phyloP scores from a whole-genome alignment of 2,113 vertebrate species.

The Gorsachius goisagi region DNA sequence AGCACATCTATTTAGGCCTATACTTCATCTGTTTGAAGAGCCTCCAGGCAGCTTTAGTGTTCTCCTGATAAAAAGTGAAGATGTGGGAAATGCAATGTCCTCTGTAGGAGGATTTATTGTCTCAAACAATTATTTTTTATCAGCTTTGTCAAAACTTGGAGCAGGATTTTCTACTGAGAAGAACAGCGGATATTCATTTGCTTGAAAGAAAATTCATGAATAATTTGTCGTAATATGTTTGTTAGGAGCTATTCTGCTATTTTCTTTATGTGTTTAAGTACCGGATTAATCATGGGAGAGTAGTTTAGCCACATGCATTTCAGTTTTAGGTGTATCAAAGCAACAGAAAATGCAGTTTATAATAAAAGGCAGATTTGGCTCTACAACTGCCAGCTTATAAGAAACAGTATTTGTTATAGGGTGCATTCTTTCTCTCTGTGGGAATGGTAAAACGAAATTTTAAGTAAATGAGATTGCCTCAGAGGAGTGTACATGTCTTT shows the following conservation, averaged over 20 bases:
- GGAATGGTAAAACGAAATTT: not conserved
- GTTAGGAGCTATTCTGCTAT: not conserved
- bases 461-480: conserved; percentile 8
- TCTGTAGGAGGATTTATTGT: conserved; percentile 40
- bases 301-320: not conserved
- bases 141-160: conserved; percentile 43
- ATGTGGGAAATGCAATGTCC: conserved; percentile 33
- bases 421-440: not conserved
- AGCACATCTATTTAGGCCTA: conserved; percentile 37
- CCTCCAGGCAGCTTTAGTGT: conserved; percentile 54
- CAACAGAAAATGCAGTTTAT: not conserved
- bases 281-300: not conserved
- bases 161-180: conserved; percentile 8
- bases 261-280: not conserved
- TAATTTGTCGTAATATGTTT: not conserved
- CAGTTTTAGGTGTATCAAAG: not conserved
- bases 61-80: conserved; percentile 59
- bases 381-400: not conserved
- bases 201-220: conserved; percentile 25
- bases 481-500: not conserved
- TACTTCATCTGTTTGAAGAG: conserved; percentile 52
- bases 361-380: not conserved
- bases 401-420: not conserved
- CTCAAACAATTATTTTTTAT: conserved; percentile 52
- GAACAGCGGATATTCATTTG: conserved; percentile 19